Conservation (phyloP, 2,888 invertebrate species). For the Nephrotoma appendiculata region DNA sequence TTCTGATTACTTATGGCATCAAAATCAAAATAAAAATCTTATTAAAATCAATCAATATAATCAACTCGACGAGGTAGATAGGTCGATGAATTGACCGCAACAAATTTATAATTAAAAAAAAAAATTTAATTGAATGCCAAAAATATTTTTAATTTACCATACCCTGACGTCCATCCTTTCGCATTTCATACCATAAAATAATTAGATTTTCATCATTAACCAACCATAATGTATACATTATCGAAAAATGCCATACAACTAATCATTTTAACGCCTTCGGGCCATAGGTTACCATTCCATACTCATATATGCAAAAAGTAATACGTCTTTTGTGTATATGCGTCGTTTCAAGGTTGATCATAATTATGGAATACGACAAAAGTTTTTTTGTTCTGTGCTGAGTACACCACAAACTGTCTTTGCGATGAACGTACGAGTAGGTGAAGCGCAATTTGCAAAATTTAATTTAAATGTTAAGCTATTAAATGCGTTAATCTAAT, state of each 20-base stretch:
- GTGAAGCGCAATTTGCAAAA: background rate
- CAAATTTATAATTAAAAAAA: background rate
- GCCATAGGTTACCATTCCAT: background rate
- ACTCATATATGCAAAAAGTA: background rate
- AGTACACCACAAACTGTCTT: background rate
- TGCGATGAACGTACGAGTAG: background rate
- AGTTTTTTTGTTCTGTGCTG: background rate
- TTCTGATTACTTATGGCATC: background rate
- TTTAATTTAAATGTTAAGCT: background rate
- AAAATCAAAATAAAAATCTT: background rate
- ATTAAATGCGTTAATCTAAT: background rate
- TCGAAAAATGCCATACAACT: background rate
- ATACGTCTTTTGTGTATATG: background rate
- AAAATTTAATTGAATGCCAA: background rate
- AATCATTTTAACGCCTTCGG: background rate
- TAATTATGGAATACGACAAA: background rate
- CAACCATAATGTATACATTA: background rate
- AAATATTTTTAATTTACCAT: background rate
- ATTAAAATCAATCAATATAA: background rate
- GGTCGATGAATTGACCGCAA: background rate
- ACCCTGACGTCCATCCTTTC: background rate
- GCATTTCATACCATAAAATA: background rate
- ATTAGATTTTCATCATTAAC: background rate
- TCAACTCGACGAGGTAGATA: background rate
- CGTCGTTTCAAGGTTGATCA: background rate